Evolutionary conservation across 2,888 invertebrate species (phyloP).

Genomic region (Cataglyphis albicans): DNA sequence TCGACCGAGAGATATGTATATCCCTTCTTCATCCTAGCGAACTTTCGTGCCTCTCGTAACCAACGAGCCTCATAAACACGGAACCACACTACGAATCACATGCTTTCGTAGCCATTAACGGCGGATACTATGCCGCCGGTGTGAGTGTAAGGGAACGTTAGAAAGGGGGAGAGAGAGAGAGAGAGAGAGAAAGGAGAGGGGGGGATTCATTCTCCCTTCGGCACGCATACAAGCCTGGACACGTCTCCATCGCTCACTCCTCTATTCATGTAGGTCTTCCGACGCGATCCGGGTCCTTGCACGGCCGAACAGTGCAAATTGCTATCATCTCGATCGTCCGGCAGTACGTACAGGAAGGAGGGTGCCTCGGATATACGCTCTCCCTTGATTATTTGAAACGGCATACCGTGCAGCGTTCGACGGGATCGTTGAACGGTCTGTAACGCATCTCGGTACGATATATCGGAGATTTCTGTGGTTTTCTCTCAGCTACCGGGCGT

Average conservation of each 20-base stretch:
- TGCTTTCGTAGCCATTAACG: conserved; percentile 40
- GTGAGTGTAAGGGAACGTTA: conserved; percentile 24
- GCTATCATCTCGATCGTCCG: conserved; percentile 74
- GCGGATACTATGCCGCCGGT: conserved; percentile 22
- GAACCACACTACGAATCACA: conserved; percentile 26
- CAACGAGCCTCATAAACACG: conserved; percentile 35
- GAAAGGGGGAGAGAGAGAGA: background rate
- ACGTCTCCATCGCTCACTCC: conserved; percentile 23
- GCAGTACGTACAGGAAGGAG: conserved; percentile 70
- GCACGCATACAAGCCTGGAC: conserved; percentile 36
- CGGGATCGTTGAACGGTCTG: conserved; percentile 40
- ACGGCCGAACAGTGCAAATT: conserved; percentile 72
- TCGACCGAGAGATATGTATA: background rate
- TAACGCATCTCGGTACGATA: conserved; percentile 3
- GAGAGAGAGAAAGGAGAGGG: background rate
- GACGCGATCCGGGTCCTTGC: conserved; percentile 56
- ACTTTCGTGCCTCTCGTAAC: conserved; percentile 6
- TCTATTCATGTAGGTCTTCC: conserved; percentile 56
- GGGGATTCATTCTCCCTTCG: conserved; percentile 33
- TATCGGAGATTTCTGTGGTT: background rate
- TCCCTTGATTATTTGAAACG: conserved; percentile 73
- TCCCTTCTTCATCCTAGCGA: background rate
- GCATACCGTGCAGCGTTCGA: conserved; percentile 34
- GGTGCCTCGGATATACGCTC: conserved; percentile 68
- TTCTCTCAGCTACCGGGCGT: background rate